A percentile compares a stretch with the other conserved stretches of the same genome.
phyloP scores from a whole-genome alignment of 2,888 invertebrate species.

The Herminia tarsipennalis region DNA sequence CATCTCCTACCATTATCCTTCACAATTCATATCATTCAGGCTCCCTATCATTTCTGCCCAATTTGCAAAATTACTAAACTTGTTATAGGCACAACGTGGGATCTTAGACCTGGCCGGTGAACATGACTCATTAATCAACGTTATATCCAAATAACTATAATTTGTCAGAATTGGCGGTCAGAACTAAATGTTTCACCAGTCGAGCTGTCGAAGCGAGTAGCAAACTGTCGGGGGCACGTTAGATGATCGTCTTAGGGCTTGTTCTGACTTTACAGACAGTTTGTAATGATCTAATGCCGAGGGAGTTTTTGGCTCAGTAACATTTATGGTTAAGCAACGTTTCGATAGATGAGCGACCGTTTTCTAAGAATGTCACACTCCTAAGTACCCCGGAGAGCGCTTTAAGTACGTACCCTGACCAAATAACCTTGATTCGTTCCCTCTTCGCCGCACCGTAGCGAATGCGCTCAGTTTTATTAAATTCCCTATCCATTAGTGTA shows the following conservation, averaged over 20 bases:
- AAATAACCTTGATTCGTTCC: no score
- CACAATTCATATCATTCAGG: slow-evolving; percentile 19
- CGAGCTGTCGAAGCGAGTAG: slow-evolving; percentile 27
- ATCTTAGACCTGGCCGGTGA: slow-evolving; percentile 16
- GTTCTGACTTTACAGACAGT: not conserved
- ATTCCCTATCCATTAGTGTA: no score
- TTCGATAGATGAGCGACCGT: no score
- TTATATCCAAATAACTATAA: slow-evolving; percentile 51
- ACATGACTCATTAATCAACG: slow-evolving; percentile 44
- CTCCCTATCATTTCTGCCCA: slow-evolving; percentile 32
- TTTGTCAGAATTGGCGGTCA: slow-evolving; percentile 21
- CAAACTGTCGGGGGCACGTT: slow-evolving; percentile 11
- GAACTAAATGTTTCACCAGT: slow-evolving; percentile 14
- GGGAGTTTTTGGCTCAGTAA: no score
- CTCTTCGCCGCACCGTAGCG: no score
- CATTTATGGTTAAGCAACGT: no score
- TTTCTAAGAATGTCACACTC: no score
- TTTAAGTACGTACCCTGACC: no score
- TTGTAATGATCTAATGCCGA: no score
- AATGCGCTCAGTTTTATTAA: no score
- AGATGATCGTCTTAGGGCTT: not conserved
- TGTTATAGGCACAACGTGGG: slow-evolving; percentile 21
- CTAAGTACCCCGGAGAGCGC: no score
- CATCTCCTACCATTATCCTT: slow-evolving; percentile 24
- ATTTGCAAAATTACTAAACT: slow-evolving; percentile 31